Conservation (phyloP, 2,797 vertebrate species). For the Rhinophrynus dorsalis region DNA sequence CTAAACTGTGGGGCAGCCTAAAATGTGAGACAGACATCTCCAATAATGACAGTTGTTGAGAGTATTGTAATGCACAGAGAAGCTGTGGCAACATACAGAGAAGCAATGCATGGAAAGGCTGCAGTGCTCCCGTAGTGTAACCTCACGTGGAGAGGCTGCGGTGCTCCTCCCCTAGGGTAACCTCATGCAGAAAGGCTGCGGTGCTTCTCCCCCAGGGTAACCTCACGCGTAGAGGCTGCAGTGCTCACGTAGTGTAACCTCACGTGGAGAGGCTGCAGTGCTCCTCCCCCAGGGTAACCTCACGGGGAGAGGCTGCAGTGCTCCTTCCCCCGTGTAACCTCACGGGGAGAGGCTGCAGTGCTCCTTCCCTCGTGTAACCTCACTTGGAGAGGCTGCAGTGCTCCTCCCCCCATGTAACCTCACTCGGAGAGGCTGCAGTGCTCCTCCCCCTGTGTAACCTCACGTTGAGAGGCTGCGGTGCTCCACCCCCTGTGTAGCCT, state of each 20-base stretch:
- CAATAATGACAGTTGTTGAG: not conserved
- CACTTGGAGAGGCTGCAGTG: not conserved
- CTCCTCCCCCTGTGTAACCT: not conserved
- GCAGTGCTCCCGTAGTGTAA: not conserved
- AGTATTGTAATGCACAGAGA: not conserved
- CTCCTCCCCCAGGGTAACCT: not conserved
- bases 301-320: not conserved
- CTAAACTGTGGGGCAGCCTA: not conserved
- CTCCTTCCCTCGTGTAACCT: not conserved
- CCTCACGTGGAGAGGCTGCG: not conserved
- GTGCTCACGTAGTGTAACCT: slow-evolving; percentile 5
- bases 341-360: not conserved
- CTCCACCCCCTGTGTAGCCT: no score
- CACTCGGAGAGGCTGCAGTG: not conserved
- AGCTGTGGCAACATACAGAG: not conserved
- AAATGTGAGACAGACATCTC: not conserved
- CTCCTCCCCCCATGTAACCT: not conserved
- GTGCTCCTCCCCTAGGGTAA: no score
- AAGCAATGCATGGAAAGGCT: not conserved
- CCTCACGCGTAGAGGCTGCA: not conserved
- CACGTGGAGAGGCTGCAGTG: not conserved
- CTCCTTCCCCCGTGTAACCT: not conserved
- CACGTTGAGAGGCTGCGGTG: not conserved
- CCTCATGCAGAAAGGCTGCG: no score
- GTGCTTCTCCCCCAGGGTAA: no score